These are phyloP conservation scores for Sweltsa coloradensis DNA, from an alignment of 1,140 invertebrate genomes.

Conservation along the genomic window DNA sequence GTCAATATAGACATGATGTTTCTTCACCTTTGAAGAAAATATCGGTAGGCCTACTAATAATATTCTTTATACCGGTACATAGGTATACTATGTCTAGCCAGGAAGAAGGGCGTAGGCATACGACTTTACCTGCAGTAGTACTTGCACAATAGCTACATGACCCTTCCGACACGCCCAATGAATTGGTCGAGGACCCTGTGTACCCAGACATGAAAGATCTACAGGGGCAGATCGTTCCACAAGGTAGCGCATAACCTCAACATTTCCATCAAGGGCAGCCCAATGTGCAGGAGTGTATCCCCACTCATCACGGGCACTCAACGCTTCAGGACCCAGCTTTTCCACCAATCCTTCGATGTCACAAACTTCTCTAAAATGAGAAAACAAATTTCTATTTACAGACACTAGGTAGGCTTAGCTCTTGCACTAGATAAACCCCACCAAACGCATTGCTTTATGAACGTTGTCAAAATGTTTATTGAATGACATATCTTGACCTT, in stretches of 20 bases:
- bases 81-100: no score
- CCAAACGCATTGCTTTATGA: no score
- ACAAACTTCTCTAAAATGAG: conserved; percentile 45
- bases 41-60: no score
- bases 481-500: no score
- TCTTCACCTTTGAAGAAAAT: no score
- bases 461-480: not conserved
- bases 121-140: conserved; percentile 59
- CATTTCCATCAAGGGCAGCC: conserved; percentile 77
- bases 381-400: conserved; percentile 15
- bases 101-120: no score
- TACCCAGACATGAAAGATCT: conserved; percentile 74
- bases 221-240: conserved; percentile 70
- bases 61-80: no score
- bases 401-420: not conserved
- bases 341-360: conserved; percentile 66
- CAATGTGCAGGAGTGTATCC: conserved; percentile 87
- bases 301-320: conserved; percentile 71
- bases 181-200: conserved; percentile 75
- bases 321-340: conserved; percentile 53
- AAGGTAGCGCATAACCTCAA: conserved; percentile 71
- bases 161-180: conserved; percentile 85
- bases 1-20: no score
- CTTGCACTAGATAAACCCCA: no score
- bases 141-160: conserved; percentile 74